Evolutionary conservation across 2,797 vertebrate genomes (phyloP).

Genomic region (Cyprinella venusta): DNA sequence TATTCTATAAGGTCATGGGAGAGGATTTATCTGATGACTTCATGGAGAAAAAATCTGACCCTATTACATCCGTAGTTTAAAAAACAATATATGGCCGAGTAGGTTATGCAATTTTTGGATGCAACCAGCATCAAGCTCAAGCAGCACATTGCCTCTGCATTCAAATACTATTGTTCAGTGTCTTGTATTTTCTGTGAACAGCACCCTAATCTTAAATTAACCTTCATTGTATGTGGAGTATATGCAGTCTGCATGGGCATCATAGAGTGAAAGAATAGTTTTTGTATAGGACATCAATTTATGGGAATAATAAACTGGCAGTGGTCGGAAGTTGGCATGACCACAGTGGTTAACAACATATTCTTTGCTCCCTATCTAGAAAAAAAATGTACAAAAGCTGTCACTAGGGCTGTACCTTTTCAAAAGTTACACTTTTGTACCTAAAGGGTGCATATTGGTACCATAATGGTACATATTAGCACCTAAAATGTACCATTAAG

Average conservation of each 20-base stretch:
- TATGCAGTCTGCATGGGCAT: not conserved
- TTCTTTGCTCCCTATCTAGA: not conserved
- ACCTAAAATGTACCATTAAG: no score
- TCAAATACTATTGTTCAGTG: not conserved
- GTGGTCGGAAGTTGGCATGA: accelerated
- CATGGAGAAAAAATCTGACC: no score
- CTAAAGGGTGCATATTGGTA: no score
- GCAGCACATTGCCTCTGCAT: not conserved
- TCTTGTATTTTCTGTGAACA: not conserved
- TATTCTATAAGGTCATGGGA: not conserved
- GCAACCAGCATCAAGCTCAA: not conserved
- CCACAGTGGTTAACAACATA: no score
- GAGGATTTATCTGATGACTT: not conserved
- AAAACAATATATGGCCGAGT: no score
- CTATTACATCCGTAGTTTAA: no score
- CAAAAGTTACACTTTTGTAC: no score
- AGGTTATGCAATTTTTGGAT: not conserved
- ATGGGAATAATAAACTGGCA: not conserved
- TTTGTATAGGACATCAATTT: not conserved
- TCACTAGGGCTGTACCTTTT: no score
- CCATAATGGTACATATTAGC: no score
- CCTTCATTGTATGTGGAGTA: accelerated
- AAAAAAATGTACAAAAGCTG: no score
- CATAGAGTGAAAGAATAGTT: not conserved
- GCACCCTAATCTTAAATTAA: not conserved